phyloP scores from a whole-genome alignment of 2,888 invertebrate genomes.

The Trachelus stipa region DNA sequence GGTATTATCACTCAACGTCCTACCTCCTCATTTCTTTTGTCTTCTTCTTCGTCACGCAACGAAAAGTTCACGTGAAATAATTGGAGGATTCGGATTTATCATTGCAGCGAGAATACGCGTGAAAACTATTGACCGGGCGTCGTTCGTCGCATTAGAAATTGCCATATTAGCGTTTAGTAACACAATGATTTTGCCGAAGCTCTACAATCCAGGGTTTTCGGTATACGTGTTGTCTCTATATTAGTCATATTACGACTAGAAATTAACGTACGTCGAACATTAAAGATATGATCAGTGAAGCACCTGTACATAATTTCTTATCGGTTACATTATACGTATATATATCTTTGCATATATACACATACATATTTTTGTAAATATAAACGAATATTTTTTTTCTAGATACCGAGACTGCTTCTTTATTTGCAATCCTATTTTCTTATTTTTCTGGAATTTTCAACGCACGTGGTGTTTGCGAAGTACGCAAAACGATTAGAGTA shows the following conservation, averaged over 20 bases:
- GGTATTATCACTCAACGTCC: not conserved
- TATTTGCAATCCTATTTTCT: constrained; percentile 34
- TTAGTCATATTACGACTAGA: too few species aligned
- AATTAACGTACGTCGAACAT: not conserved
- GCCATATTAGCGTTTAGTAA: not conserved
- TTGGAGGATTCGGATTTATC: not conserved
- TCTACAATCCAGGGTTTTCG: not conserved
- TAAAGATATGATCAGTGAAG: not conserved
- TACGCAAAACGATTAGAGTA: not conserved
- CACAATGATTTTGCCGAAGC: not conserved
- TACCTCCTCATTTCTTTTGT: not conserved
- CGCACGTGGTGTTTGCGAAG: not conserved
- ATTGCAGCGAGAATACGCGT: not conserved
- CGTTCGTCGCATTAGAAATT: not conserved
- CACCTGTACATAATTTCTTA: constrained; percentile 14
- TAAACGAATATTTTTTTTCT: constrained; percentile 43
- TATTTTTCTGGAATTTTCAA: not conserved
- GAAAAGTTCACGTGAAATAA: not conserved
- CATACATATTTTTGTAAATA: constrained; percentile 41
- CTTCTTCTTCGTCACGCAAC: not conserved
- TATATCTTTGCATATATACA: constrained; percentile 27
- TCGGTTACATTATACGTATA: constrained; percentile 6
- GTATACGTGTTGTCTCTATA: not conserved
- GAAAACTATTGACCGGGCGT: not conserved
- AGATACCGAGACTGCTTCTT: constrained; percentile 27